Conservation (phyloP, 2,797 vertebrate genomes). For the Calcarius lapponicus region DNA sequence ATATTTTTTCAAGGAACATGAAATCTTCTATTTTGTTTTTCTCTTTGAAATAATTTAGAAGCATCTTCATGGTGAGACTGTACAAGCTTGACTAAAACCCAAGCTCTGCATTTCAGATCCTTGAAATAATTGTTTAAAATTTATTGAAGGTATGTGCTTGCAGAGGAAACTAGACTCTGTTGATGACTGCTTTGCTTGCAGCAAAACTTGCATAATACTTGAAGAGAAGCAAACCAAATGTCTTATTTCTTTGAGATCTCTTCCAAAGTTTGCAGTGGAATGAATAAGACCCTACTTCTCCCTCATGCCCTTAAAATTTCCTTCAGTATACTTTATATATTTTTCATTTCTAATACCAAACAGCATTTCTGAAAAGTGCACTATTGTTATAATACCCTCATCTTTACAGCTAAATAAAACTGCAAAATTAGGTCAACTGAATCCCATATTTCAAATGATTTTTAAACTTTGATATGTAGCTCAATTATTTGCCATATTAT, state of each 20-base stretch:
- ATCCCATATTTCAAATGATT: background rate
- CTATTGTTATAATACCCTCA: background rate
- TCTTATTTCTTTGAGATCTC: background rate
- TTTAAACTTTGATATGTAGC: background rate
- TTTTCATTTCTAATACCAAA: background rate
- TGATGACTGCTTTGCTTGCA: background rate
- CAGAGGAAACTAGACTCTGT: background rate
- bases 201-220: background rate
- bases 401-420: background rate
- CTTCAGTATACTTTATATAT: background rate
- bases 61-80: background rate
- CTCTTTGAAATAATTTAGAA: background rate
- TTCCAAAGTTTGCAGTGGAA: background rate
- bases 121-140: background rate
- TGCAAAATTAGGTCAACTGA: background rate
- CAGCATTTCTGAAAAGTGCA: background rate
- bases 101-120: background rate
- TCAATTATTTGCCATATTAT: background rate
- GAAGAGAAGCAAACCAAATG: slow-evolving; percentile 7
- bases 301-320: background rate
- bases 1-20: background rate
- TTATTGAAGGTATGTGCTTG: background rate
- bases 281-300: background rate
- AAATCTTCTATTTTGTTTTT: background rate
- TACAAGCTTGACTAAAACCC: background rate